phyloP scores from a whole-genome alignment of 2,888 invertebrate genomes.

The Diploptera punctata region DNA sequence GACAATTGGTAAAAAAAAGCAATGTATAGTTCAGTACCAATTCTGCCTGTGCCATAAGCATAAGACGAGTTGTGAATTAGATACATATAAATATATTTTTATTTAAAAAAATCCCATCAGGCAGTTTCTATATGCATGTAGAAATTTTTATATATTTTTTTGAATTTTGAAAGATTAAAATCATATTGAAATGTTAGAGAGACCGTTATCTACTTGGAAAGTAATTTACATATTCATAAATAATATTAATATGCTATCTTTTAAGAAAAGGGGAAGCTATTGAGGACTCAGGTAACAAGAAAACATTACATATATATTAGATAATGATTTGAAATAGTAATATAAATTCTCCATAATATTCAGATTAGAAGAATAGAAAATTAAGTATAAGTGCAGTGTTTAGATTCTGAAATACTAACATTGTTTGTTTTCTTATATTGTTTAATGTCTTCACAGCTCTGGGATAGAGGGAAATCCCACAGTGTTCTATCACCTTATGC shows the following conservation, averaged over 20 bases:
- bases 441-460: conserved; percentile 68
- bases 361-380: no score
- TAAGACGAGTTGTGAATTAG: conserved; percentile 5
- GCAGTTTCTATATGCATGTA: conserved; percentile 42
- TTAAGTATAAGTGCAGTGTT: neutral
- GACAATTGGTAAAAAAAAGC: conserved; percentile 39
- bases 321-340: no score
- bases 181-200: neutral
- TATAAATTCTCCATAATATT: no score
- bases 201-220: neutral
- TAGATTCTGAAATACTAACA: neutral
- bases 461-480: conserved; percentile 96
- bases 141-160: conserved; percentile 38
- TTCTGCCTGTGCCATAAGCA: conserved; percentile 35
- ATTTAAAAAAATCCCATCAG: conserved; percentile 13
- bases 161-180: conserved; percentile 5
- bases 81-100: conserved; percentile 16
- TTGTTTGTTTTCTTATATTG: conserved; percentile 1
- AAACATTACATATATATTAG: no score
- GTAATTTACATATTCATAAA: neutral
- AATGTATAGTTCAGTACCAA: conserved; percentile 37
- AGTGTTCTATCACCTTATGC: conserved; percentile 94
- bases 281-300: conserved; percentile 18
- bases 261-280: neutral
- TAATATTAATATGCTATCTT: neutral